Conservation (phyloP, 2,113 vertebrate genomes). For the Anseranas semipalmata region DNA sequence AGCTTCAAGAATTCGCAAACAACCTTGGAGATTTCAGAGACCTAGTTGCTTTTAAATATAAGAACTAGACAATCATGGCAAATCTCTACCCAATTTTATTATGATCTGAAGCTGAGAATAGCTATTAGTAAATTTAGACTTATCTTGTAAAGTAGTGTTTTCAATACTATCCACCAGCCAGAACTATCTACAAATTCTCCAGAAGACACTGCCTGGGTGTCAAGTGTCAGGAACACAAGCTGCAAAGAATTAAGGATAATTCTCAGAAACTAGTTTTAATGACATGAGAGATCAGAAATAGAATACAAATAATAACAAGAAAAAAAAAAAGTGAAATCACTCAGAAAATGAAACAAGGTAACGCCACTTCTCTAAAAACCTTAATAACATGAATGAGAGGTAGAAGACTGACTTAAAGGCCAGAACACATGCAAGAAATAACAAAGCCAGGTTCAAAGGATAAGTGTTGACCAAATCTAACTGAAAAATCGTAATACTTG, state of each 20-base stretch:
- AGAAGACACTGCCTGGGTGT: neutral
- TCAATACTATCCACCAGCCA: rapidly evolving
- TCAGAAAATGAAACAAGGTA: neutral
- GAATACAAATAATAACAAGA: neutral
- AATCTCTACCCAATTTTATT: neutral
- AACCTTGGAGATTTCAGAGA: neutral
- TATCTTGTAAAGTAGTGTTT: neutral
- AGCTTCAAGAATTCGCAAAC: neutral
- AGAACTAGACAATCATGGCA: neutral
- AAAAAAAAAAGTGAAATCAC: neutral
- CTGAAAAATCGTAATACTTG: rapidly evolving
- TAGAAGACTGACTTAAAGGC: neutral
- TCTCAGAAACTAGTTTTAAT: neutral
- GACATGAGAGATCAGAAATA: neutral
- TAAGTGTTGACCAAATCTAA: neutral
- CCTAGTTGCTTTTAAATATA: rapidly evolving
- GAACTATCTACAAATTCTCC: neutral
- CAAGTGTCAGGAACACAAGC: neutral
- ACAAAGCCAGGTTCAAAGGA: neutral
- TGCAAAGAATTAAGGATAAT: neutral
- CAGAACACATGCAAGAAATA: neutral
- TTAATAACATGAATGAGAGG: neutral
- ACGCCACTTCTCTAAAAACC: neutral
- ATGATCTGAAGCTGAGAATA: neutral
- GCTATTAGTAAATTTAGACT: neutral